Evolutionary conservation across 2,797 vertebrate genomes (phyloP).

Genomic region (Dendrocincla tyrannina): DNA sequence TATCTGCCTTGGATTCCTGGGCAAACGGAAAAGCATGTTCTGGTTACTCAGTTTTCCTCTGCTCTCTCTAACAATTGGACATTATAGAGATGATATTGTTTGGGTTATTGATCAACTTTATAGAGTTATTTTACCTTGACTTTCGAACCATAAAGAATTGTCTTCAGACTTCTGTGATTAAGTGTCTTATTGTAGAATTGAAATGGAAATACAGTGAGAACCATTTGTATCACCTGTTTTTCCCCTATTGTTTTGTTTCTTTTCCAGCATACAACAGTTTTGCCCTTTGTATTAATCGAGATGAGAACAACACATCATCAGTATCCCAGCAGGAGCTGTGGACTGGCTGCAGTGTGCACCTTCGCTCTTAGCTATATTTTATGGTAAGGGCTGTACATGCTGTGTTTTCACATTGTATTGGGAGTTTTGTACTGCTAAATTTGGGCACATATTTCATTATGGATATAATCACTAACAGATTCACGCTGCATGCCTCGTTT

Average conservation of each 20-base stretch:
- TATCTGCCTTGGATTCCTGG: neutral
- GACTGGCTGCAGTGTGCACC: slow-evolving; percentile 86
- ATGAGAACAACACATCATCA: slow-evolving; percentile 95
- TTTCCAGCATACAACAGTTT: slow-evolving; percentile 93
- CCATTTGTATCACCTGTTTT: slow-evolving; percentile 61
- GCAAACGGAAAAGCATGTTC: neutral
- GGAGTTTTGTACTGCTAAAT: slow-evolving; percentile 71
- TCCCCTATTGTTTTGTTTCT: neutral
- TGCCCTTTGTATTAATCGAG: slow-evolving; percentile 98
- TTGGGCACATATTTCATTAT: slow-evolving; percentile 74
- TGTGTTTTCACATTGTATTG: slow-evolving; percentile 65
- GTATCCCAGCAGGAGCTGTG: slow-evolving; percentile 90
- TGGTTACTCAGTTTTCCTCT: neutral
- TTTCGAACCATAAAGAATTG: neutral
- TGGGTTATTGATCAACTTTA: neutral
- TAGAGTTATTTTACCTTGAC: neutral
- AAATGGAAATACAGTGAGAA: neutral
- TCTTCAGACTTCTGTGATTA: neutral
- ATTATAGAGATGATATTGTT: neutral
- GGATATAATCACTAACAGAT: slow-evolving; percentile 76
- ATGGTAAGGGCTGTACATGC: slow-evolving; percentile 83
- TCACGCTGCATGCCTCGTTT: slow-evolving; percentile 68
- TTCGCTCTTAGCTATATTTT: slow-evolving; percentile 92
- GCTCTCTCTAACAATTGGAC: fast-evolving
- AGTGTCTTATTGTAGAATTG: neutral